Percentiles rank a stretch among this genome's conserved stretches.
Conservation (phyloP, 2,888 invertebrate species). For the Willowsia nigromaculata region DNA sequence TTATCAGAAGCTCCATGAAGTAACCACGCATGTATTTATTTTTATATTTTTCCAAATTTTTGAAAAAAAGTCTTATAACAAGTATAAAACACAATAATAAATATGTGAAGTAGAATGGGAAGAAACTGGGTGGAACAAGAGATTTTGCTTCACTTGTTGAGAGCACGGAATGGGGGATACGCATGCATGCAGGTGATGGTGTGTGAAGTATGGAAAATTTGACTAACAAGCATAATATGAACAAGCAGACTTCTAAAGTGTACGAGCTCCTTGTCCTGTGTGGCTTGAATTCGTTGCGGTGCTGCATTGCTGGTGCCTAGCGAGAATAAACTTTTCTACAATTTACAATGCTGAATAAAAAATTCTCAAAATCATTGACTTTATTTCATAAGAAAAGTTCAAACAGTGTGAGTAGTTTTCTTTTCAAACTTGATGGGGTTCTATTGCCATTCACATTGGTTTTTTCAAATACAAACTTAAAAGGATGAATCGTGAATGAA, state of each 20-base stretch:
- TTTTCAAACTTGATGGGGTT: not conserved
- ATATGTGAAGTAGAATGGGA: not conserved
- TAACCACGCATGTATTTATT: not conserved
- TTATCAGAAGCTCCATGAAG: conserved; percentile 36
- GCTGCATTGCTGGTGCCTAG: not conserved
- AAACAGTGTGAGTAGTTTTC: not conserved
- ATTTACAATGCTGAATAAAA: no score
- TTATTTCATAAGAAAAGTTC: not conserved
- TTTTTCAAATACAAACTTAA: not conserved
- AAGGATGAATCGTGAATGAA: not conserved
- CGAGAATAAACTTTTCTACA: not conserved
- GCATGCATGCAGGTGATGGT: conserved; percentile 13
- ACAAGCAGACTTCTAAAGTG: not conserved
- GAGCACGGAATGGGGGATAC: not conserved
- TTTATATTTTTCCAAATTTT: not conserved
- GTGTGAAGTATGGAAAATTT: conserved; percentile 40
- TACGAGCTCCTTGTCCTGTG: not conserved
- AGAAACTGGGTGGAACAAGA: not conserved
- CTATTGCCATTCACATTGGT: not conserved
- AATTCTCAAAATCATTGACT: not conserved
- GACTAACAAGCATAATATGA: conserved; percentile 31
- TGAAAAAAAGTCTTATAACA: not conserved
- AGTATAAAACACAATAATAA: not conserved
- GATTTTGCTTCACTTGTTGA: not conserved
- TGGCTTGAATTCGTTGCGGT: not conserved